These are phyloP conservation scores for Odontamblyopus rebecca DNA, from an alignment of 2,797 vertebrate genomes.

Conservation along the genomic window DNA sequence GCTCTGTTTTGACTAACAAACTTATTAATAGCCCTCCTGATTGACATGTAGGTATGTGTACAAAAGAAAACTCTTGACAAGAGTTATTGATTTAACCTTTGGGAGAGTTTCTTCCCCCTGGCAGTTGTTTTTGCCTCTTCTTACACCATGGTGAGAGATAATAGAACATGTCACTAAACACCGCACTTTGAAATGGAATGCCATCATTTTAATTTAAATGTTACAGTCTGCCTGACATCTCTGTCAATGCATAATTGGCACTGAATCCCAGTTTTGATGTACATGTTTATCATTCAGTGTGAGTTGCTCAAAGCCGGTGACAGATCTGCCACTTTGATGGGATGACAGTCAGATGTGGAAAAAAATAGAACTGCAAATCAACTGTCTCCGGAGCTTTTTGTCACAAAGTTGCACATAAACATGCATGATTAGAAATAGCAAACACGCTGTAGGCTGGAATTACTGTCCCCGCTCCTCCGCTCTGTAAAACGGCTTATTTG, in stretches of 20 bases:
- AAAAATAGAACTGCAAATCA: slow-evolving; percentile 64
- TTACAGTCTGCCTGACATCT: slow-evolving; percentile 67
- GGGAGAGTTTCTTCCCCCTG: slow-evolving; percentile 49
- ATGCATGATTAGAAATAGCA: slow-evolving; percentile 69
- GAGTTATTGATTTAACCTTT: slow-evolving; percentile 72
- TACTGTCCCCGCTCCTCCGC: slow-evolving; percentile 37
- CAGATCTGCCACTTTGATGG: slow-evolving; percentile 71
- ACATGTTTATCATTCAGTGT: slow-evolving; percentile 74
- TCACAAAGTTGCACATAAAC: slow-evolving; percentile 68
- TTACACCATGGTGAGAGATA: slow-evolving; percentile 53
- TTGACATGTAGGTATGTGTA: slow-evolving; percentile 50
- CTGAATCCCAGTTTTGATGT: slow-evolving; percentile 63
- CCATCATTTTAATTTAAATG: slow-evolving; percentile 75
- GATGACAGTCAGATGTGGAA: slow-evolving; percentile 62
- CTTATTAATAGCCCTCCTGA: slow-evolving; percentile 66
- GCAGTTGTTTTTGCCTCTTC: slow-evolving; percentile 54
- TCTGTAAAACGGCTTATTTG: slow-evolving; percentile 51
- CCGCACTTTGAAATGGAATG: slow-evolving; percentile 66
- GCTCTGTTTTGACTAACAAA: slow-evolving; percentile 37
- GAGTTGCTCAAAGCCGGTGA: slow-evolving; percentile 65
- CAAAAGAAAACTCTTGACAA: slow-evolving; percentile 36
- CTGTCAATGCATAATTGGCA: slow-evolving; percentile 73
- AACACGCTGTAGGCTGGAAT: slow-evolving; percentile 54
- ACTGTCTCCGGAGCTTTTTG: slow-evolving; percentile 71
- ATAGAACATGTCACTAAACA: slow-evolving; percentile 66